These are phyloP conservation scores for Zophobas atratus DNA, from an alignment of 1,140 invertebrate species.

Conservation along the genomic window DNA sequence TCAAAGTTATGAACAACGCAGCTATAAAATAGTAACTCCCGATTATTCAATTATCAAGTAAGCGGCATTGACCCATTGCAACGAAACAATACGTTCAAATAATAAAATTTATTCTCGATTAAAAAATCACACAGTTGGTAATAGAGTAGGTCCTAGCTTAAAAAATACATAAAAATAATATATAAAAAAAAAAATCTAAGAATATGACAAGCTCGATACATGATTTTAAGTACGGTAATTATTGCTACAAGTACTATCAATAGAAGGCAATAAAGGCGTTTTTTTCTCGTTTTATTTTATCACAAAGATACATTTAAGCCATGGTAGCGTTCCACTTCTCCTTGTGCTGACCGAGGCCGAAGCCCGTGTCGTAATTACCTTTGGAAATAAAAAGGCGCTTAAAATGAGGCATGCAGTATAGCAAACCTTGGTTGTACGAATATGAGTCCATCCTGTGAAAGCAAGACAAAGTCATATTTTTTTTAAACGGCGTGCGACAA, in stretches of 20 bases:
- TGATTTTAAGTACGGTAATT: conserved; percentile 40
- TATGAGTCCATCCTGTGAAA: conserved; percentile 82
- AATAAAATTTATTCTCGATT: conserved; percentile 11
- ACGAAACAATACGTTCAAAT: neutral
- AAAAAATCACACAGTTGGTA: conserved; percentile 17
- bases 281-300: conserved; percentile 9
- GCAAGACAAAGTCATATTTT: neutral
- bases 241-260: conserved; percentile 1
- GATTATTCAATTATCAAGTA: too few species aligned
- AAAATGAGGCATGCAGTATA: conserved; percentile 87
- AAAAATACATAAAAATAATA: neutral
- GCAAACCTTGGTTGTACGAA: conserved; percentile 81
- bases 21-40: too few species aligned
- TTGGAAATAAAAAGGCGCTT: conserved; percentile 88
- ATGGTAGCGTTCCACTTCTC: conserved; percentile 72
- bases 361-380: conserved; percentile 89
- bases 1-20: too few species aligned
- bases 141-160: conserved; percentile 1
- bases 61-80: too few species aligned
- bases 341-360: conserved; percentile 77
- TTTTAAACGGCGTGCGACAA: too few species aligned
- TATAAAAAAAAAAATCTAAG: conserved; percentile 23
- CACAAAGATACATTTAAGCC: conserved; percentile 51
- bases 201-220: conserved; percentile 10
- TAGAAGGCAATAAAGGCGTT: conserved; percentile 31